These are phyloP conservation scores for Picus viridis DNA, from an alignment of 2,797 vertebrate genomes.

Conservation along the genomic window DNA sequence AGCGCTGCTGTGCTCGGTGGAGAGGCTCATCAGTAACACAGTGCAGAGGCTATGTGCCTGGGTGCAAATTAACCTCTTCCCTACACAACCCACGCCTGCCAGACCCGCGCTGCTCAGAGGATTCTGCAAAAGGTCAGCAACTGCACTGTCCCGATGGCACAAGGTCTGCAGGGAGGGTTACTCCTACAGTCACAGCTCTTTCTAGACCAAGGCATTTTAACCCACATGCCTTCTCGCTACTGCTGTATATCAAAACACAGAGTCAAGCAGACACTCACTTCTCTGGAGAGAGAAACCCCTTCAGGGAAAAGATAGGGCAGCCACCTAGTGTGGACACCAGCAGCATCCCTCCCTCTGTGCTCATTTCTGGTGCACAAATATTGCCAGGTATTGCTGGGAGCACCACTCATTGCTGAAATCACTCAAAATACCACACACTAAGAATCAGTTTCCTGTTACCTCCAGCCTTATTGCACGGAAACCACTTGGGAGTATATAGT, in stretches of 20 bases:
- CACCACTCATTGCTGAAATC: not conserved
- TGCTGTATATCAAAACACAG: not conserved
- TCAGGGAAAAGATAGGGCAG: not conserved
- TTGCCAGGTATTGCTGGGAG: not conserved
- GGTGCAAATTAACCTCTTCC: slow-evolving; percentile 44
- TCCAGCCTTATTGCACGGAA: not conserved
- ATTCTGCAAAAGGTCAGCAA: not conserved
- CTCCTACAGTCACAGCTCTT: not conserved
- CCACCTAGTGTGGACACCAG: accelerated
- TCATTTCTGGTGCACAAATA: not conserved
- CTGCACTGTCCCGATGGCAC: not conserved
- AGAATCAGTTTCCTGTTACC: not conserved
- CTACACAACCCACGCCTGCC: not conserved
- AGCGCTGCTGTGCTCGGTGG: not conserved
- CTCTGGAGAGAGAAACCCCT: not conserved
- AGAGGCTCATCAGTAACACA: not conserved
- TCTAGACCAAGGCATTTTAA: not conserved
- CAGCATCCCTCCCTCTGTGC: not conserved
- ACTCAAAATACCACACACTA: not conserved
- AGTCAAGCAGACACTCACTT: not conserved
- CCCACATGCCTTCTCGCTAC: not conserved
- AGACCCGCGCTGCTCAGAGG: not conserved
- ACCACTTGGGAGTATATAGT: not conserved
- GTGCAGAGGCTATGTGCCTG: not conserved
- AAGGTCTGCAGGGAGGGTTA: not conserved